Percentiles rank a stretch among this genome's conserved stretches.
phyloP scores from a whole-genome alignment of 2,797 vertebrate species.

The Alfaro cultratus region DNA sequence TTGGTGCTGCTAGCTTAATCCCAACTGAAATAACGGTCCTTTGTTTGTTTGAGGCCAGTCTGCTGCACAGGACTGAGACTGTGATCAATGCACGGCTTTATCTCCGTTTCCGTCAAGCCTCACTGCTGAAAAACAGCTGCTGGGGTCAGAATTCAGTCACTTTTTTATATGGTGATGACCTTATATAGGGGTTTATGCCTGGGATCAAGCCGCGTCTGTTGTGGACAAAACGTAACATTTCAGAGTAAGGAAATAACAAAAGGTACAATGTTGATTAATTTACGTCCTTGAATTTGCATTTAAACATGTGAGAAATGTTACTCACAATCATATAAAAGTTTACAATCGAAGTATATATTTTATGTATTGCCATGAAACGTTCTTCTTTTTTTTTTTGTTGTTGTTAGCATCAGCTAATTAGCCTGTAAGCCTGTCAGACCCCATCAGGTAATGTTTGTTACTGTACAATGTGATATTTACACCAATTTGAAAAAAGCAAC shows the following conservation, averaged over 20 bases:
- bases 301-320: not conserved
- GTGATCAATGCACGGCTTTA: not conserved
- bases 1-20: constrained; percentile 17
- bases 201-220: not conserved
- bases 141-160: not conserved
- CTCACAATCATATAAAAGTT: not conserved
- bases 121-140: not conserved
- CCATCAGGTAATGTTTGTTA: not conserved
- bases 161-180: not conserved
- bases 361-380: not conserved
- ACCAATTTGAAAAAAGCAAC: not conserved
- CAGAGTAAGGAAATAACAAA: not conserved
- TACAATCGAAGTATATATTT: not conserved
- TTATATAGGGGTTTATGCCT: not conserved
- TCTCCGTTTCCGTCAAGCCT: not conserved
- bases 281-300: not conserved
- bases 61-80: not conserved
- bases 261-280: not conserved
- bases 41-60: constrained; percentile 37
- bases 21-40: constrained; percentile 22
- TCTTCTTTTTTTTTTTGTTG: not conserved
- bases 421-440: not conserved
- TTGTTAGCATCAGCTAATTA: not conserved
- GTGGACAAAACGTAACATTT: not conserved
- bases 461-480: not conserved